These are phyloP conservation scores for Manis crassicaudata DNA, from an alignment of 2,797 vertebrate genomes.

Conservation along the genomic window DNA sequence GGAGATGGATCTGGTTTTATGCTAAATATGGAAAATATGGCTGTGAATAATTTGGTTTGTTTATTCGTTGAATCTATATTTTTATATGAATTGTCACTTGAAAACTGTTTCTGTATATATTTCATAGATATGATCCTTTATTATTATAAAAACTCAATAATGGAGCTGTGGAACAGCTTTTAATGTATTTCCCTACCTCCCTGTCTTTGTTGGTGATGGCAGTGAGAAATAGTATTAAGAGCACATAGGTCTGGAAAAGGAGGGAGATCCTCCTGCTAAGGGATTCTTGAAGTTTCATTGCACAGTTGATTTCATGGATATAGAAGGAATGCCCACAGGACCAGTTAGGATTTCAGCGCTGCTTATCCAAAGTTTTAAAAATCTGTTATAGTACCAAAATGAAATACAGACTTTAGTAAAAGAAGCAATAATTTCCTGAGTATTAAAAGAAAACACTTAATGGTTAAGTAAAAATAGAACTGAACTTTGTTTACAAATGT, in stretches of 20 bases:
- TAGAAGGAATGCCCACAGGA: not conserved
- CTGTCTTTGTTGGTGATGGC: not conserved
- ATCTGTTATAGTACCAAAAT: constrained; percentile 28
- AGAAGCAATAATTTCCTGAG: constrained; percentile 57
- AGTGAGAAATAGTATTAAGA: not conserved
- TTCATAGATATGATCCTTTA: not conserved
- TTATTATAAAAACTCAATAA: not conserved
- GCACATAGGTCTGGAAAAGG: not conserved
- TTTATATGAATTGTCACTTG: not conserved
- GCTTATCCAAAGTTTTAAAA: constrained; percentile 53
- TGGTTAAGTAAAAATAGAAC: constrained; percentile 42
- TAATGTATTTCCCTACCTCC: not conserved
- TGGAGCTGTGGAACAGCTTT: not conserved
- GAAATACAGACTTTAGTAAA: constrained; percentile 44
- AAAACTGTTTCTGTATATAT: not conserved
- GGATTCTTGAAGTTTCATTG: not conserved
- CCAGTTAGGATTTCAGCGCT: not conserved
- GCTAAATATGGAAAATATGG: not conserved
- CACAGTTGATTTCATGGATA: constrained; percentile 59
- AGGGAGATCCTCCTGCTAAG: not conserved
- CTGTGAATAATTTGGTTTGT: not conserved
- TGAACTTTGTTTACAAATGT: constrained; percentile 66
- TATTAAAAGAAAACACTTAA: constrained; percentile 14
- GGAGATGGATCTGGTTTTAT: not conserved
- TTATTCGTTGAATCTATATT: not conserved